A percentile compares a stretch with the other conserved stretches of the same genome.
phyloP scores from a whole-genome alignment of 1,140 invertebrate species.

The Eulimnadia texana region DNA sequence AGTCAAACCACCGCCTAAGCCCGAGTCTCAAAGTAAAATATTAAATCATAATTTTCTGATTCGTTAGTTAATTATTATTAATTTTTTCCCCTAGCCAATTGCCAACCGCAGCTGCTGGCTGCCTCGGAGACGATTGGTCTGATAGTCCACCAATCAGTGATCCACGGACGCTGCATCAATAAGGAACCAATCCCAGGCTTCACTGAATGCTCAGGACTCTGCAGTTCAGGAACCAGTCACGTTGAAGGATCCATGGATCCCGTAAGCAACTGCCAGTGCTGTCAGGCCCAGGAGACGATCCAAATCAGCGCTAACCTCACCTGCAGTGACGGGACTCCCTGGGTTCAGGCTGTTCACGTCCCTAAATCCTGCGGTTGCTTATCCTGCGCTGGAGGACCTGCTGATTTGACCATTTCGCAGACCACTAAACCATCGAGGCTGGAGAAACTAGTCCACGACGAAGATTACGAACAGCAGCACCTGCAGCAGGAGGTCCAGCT shows the following conservation, averaged over 20 bases:
- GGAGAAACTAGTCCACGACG: not conserved
- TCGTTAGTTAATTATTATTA: not conserved
- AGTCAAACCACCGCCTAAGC: too few species aligned
- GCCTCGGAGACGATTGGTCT: slow-evolving; percentile 21
- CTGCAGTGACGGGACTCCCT: slow-evolving; percentile 19
- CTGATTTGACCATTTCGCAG: not conserved
- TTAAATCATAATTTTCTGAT: too few species aligned
- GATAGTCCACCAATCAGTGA: slow-evolving; percentile 18
- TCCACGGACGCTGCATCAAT: slow-evolving; percentile 23
- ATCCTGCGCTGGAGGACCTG: not conserved
- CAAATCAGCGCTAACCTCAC: slow-evolving; percentile 18
- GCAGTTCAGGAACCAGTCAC: slow-evolving; percentile 22
- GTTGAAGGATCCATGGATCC: slow-evolving; percentile 11
- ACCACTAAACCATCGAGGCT: not conserved
- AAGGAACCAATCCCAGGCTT: slow-evolving; percentile 20
- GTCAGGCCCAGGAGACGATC: slow-evolving; percentile 18
- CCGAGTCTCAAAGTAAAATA: slow-evolving; percentile 11
- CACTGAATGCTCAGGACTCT: slow-evolving; percentile 23
- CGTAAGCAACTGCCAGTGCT: slow-evolving; percentile 19
- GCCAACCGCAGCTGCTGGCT: slow-evolving; percentile 19
- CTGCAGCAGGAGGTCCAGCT: not conserved
- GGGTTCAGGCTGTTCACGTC: slow-evolving; percentile 4
- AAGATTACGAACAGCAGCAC: not conserved
- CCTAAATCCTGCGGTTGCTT: slow-evolving; percentile 7
- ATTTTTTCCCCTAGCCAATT: slow-evolving; percentile 19